Evolutionary conservation across 2,797 vertebrate genomes (phyloP).

Genomic region (Hyperoplus lanceolatus): DNA sequence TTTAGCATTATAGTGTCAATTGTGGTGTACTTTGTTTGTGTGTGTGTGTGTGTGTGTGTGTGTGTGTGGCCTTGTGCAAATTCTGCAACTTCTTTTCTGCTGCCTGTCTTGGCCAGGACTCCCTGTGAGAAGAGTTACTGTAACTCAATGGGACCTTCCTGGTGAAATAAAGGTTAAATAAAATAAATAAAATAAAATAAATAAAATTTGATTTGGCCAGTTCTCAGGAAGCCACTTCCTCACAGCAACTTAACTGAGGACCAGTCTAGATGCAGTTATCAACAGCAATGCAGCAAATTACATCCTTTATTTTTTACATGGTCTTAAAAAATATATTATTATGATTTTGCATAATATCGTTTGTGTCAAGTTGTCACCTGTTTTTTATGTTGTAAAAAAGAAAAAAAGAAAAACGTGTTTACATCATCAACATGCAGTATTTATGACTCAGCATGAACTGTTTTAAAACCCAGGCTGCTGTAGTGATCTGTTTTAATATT

Average conservation of each 20-base stretch:
- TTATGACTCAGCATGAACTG: conserved; percentile 3
- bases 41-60: too few species aligned
- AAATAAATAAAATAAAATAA: too few species aligned
- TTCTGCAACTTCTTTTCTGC: too few species aligned
- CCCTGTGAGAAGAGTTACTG: too few species aligned
- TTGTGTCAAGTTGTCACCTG: neutral
- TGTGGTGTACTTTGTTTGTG: too few species aligned
- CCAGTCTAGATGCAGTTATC: conserved; percentile 44
- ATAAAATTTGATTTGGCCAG: conserved; percentile 72
- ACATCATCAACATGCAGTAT: conserved; percentile 11
- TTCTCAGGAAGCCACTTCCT: conserved; percentile 64
- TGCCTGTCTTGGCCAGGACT: too few species aligned
- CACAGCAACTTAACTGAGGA: conserved; percentile 51
- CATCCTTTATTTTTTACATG: neutral
- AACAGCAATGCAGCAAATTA: conserved; percentile 27
- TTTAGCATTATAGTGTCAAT: too few species aligned
- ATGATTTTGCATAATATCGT: neutral
- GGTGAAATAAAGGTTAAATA: too few species aligned
- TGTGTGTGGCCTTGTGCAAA: too few species aligned
- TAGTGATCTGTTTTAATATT: conserved; percentile 50
- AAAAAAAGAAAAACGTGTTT: neutral
- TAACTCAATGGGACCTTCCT: too few species aligned
- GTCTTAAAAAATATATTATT: conserved; percentile 3
- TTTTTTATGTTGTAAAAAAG: neutral
- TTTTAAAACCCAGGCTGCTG: conserved; percentile 12